A percentile compares a stretch with the other conserved stretches of the same genome.
Evolutionary conservation across 2,113 vertebrate species (phyloP).

Genomic region (Platysternon megacephalum): DNA sequence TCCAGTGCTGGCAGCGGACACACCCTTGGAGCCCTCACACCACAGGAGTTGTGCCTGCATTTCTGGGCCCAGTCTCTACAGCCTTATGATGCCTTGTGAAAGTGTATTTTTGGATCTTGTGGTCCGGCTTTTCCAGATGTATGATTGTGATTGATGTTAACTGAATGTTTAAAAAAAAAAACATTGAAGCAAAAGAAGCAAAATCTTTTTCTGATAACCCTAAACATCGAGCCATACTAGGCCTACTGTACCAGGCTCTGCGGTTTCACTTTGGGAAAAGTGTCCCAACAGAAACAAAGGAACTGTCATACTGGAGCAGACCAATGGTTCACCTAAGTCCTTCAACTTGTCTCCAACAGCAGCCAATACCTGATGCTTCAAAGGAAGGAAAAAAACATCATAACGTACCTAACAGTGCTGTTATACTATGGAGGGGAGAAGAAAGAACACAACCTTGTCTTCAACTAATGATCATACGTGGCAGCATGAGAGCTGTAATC

Average conservation of each 20-base stretch:
- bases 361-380: constrained; percentile 58
- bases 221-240: constrained; percentile 6
- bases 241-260: not conserved
- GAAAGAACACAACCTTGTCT: not conserved
- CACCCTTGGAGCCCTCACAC: not conserved
- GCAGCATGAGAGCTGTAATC: not conserved
- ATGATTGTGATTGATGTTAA: constrained; percentile 50
- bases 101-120: not conserved
- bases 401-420: constrained; percentile 37
- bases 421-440: not conserved
- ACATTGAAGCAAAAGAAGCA: constrained; percentile 44
- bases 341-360: constrained; percentile 58
- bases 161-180: constrained; percentile 45
- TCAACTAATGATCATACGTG: not conserved
- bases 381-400: constrained; percentile 66
- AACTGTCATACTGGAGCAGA: constrained; percentile 46
- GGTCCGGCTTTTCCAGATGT: constrained; percentile 42
- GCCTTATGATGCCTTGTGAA: not conserved
- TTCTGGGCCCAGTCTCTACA: not conserved
- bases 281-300: constrained; percentile 36
- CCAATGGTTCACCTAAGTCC: constrained; percentile 38
- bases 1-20: not conserved
- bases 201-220: constrained; percentile 47
- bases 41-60: not conserved
- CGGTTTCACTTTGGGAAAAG: constrained; percentile 27